These are phyloP conservation scores for Wasmannia auropunctata DNA, from an alignment of 1,140 invertebrate species.

Conservation along the genomic window DNA sequence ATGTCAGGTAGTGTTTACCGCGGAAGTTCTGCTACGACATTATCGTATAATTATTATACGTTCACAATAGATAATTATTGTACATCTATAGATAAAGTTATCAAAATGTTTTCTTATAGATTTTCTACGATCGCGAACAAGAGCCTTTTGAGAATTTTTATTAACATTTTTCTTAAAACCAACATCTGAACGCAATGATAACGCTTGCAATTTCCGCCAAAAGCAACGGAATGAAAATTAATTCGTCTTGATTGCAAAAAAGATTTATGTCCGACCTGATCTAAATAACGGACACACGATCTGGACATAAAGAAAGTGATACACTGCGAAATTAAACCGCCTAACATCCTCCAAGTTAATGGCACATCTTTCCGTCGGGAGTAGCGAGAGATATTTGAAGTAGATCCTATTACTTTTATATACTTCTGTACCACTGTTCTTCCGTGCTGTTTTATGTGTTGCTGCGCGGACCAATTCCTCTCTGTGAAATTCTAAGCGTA, in stretches of 20 bases:
- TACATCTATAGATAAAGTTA: neutral
- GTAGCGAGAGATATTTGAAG: neutral
- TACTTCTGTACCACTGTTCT: neutral
- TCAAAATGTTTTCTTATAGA: neutral
- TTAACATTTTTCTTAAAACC: neutral
- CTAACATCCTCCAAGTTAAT: constrained; percentile 7
- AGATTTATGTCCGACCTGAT: neutral
- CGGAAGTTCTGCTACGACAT: neutral
- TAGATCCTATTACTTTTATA: constrained; percentile 8
- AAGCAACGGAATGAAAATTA: neutral
- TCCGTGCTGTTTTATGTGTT: neutral
- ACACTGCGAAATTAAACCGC: constrained; percentile 1
- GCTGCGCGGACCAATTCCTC: neutral
- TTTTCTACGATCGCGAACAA: neutral
- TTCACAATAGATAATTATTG: neutral
- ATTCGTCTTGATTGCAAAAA: neutral
- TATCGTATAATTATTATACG: neutral
- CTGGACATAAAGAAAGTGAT: neutral
- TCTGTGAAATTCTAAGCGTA: neutral
- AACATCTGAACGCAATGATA: neutral
- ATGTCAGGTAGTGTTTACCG: constrained; percentile 15
- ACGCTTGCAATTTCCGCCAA: neutral
- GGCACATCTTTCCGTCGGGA: neutral
- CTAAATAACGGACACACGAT: neutral
- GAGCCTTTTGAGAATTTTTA: neutral